Percentiles rank a stretch among this genome's conserved stretches.
Evolutionary conservation across 2,888 invertebrate species (phyloP).

Genomic region (Alviniconcha strummeri): DNA sequence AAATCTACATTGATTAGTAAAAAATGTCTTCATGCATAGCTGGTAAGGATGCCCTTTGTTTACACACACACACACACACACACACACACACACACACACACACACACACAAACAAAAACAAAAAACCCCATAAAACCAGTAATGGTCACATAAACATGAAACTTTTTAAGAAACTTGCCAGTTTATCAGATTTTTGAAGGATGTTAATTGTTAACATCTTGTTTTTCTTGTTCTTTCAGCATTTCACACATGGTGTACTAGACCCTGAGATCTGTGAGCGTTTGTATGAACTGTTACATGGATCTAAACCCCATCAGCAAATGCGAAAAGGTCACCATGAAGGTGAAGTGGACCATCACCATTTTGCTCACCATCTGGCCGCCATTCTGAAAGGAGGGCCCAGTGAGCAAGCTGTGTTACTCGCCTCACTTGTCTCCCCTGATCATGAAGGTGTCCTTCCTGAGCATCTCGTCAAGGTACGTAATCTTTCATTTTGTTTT

Average conservation of each 20-base stretch:
- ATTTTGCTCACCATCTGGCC: conserved; percentile 40
- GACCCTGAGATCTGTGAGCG: conserved; percentile 32
- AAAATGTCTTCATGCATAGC: neutral
- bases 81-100: conserved; percentile 19
- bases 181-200: too few species aligned
- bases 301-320: conserved; percentile 16
- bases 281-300: conserved; percentile 40
- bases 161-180: too few species aligned
- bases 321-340: conserved; percentile 21
- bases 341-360: conserved; percentile 34
- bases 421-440: conserved; percentile 38
- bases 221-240: conserved; percentile 14
- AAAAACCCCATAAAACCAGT: neutral
- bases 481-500: too few species aligned
- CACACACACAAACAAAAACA: neutral
- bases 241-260: conserved; percentile 32
- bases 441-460: conserved; percentile 27
- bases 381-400: conserved; percentile 41
- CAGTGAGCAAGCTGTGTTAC: conserved; percentile 36
- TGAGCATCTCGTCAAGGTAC: conserved; percentile 42
- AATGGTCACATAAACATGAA: too few species aligned
- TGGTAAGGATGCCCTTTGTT: too few species aligned
- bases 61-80: conserved; percentile 2
- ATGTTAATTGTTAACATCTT: conserved; percentile 9
- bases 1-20: too few species aligned